A percentile compares a stretch with the other conserved stretches of the same genome.
phyloP scores from a whole-genome alignment of 2,797 vertebrate genomes.

The Rhynchotus rufescens region DNA sequence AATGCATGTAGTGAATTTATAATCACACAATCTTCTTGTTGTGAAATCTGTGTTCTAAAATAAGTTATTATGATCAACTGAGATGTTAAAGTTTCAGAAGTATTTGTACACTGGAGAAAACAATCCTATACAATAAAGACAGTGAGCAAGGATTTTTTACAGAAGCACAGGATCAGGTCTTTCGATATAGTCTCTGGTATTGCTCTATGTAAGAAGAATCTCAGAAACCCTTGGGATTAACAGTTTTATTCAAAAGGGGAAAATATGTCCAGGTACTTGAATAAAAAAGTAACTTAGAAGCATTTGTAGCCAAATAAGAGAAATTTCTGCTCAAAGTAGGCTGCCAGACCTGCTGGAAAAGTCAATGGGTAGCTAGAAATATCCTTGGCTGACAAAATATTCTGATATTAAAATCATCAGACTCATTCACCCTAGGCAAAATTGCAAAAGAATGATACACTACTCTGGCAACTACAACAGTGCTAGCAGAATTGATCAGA shows the following conservation, averaged over 20 bases:
- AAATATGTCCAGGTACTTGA: background rate
- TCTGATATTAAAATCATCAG: background rate
- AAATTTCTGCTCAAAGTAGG: background rate
- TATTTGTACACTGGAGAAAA: constrained; percentile 33
- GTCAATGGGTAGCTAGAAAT: background rate
- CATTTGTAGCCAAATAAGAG: background rate
- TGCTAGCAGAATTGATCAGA: constrained; percentile 16
- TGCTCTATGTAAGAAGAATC: background rate
- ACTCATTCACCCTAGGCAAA: background rate
- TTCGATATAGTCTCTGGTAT: constrained; percentile 1
- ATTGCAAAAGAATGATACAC: background rate
- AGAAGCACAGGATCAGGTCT: background rate
- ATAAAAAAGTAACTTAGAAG: background rate
- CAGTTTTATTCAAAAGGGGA: constrained; percentile 8
- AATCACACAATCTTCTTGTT: background rate
- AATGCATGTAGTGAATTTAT: background rate
- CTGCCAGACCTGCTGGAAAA: background rate
- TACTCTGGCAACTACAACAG: background rate
- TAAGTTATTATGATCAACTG: background rate
- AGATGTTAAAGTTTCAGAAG: constrained; percentile 13
- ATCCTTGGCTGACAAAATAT: background rate
- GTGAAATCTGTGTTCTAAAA: constrained; percentile 4
- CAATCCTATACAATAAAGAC: background rate
- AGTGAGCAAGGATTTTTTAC: background rate
- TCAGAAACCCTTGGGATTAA: background rate